Conservation (phyloP, 2,888 invertebrate genomes). For the Sesia apiformis region DNA sequence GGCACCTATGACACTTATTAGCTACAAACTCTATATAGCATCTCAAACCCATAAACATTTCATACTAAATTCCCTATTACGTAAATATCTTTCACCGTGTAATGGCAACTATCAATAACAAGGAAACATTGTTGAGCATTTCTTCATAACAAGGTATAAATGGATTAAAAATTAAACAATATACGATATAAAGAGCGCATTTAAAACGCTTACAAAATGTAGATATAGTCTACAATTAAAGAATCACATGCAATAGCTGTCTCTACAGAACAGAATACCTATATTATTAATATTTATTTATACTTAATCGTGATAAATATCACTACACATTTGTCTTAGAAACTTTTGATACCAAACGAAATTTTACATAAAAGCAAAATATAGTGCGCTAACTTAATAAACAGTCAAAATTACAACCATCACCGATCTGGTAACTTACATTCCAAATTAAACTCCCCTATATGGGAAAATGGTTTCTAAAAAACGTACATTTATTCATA, state of each 20-base stretch:
- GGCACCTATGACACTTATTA: slow-evolving; percentile 45
- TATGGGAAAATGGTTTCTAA: neutral
- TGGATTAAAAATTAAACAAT: slow-evolving; percentile 1
- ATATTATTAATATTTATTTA: no score
- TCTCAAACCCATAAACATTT: slow-evolving; percentile 32
- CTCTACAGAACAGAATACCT: neutral
- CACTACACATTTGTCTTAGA: no score
- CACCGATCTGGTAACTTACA: slow-evolving; percentile 3
- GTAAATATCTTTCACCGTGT: slow-evolving; percentile 50
- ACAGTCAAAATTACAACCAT: neutral
- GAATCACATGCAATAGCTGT: slow-evolving; percentile 8
- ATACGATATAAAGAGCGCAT: neutral
- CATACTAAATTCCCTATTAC: slow-evolving; percentile 25
- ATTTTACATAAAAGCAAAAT: no score
- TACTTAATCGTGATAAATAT: no score
- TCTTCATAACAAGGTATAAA: slow-evolving; percentile 2
- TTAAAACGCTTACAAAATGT: slow-evolving; percentile 11
- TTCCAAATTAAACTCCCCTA: neutral
- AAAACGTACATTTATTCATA: no score
- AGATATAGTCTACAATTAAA: slow-evolving; percentile 16
- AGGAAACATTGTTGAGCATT: slow-evolving; percentile 59
- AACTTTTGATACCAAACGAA: no score
- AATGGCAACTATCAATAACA: slow-evolving; percentile 14
- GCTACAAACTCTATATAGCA: slow-evolving; percentile 2
- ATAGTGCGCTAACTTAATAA: neutral